Evolutionary conservation across 1,140 invertebrate genomes (phyloP).

Genomic region (Platyura marginata): DNA sequence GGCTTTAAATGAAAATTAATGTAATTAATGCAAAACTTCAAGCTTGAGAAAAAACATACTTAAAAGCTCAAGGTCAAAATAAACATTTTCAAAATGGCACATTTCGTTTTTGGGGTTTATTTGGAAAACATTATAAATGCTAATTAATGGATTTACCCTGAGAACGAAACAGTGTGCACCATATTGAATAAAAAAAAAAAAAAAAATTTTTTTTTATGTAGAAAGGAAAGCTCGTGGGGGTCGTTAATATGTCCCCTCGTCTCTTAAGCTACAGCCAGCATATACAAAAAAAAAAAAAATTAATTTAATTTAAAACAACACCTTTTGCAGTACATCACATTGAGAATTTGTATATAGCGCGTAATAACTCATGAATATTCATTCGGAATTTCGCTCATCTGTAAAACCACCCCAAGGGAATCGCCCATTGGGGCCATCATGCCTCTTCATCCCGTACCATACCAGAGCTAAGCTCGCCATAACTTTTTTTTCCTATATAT

Average conservation of each 20-base stretch:
- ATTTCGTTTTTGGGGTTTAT: background rate
- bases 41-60: background rate
- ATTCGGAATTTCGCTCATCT: background rate
- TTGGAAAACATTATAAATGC: conserved; percentile 1
- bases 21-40: background rate
- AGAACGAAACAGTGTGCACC: background rate
- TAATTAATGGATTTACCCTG: background rate
- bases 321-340: background rate
- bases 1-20: background rate
- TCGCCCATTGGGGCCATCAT: too few species aligned
- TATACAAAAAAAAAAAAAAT: background rate
- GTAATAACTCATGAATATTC: background rate
- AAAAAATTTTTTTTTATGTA: background rate
- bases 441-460: too few species aligned
- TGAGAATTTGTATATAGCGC: background rate
- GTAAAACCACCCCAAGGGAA: background rate
- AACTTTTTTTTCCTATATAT: too few species aligned
- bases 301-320: background rate
- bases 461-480: too few species aligned
- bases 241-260: background rate
- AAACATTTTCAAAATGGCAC: background rate
- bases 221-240: background rate
- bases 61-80: background rate
- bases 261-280: too few species aligned
- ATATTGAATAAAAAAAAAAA: background rate